Evolutionary conservation across 92 coral and sea anemone genomes (phyloP).

Genomic region (Siderastrea siderea): DNA sequence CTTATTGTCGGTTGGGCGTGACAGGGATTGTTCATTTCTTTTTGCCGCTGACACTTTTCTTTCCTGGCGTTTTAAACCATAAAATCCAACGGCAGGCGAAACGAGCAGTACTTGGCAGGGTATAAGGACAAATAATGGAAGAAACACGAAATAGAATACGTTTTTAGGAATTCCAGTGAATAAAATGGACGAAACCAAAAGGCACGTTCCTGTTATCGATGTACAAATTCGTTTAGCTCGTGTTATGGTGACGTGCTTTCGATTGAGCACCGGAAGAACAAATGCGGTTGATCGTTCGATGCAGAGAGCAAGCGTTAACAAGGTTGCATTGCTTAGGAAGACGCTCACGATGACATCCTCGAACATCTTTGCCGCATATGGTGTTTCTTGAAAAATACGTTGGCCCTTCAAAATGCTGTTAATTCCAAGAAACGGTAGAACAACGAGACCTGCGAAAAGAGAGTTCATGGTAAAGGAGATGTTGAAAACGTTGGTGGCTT

Average conservation of each 20-base stretch:
- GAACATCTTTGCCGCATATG: not conserved
- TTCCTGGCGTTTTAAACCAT: slow-evolving; percentile 15
- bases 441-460: slow-evolving; percentile 4
- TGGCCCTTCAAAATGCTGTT: slow-evolving; percentile 24
- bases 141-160: not conserved
- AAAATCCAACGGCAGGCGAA: not conserved
- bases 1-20: not conserved
- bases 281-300: slow-evolving; percentile 36
- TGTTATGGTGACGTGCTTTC: not conserved
- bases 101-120: slow-evolving; percentile 6
- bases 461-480: not conserved
- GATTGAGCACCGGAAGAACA: slow-evolving; percentile 23
- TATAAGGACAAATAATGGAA: slow-evolving; percentile 10
- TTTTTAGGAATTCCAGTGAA: slow-evolving; percentile 24
- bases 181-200: slow-evolving; percentile 15
- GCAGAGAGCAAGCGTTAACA: not conserved
- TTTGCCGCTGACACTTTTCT: not conserved
- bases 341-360: slow-evolving; percentile 2
- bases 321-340: not conserved
- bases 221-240: slow-evolving; percentile 6
- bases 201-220: not conserved
- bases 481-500: slow-evolving; percentile 27
- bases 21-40: not conserved
- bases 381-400: not conserved
- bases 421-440: slow-evolving; percentile 29